These are phyloP conservation scores for Drosophila teissieri DNA, from an alignment of 1,140 invertebrate species.

Conservation along the genomic window DNA sequence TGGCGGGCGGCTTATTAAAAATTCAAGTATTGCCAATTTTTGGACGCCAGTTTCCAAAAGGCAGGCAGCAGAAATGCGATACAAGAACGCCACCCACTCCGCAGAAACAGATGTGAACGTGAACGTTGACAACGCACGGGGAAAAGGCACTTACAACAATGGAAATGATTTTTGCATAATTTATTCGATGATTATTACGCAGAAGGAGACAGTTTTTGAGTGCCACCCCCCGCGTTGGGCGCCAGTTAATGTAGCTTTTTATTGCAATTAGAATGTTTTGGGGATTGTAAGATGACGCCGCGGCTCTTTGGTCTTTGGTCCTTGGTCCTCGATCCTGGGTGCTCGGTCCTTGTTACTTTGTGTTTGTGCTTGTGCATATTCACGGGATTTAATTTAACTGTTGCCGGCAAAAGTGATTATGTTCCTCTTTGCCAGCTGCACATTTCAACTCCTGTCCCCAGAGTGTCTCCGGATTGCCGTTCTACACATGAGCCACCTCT, in stretches of 20 bases:
- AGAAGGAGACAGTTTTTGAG: constrained; percentile 52
- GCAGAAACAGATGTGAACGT: constrained; percentile 22
- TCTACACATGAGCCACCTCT: constrained; percentile 71
- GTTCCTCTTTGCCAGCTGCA: constrained; percentile 68
- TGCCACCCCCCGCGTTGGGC: constrained; percentile 24
- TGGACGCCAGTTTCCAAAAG: constrained; percentile 7
- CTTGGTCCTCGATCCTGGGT: background rate
- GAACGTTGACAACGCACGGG: constrained; percentile 22
- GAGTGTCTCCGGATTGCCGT: constrained; percentile 46
- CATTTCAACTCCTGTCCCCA: constrained; percentile 68
- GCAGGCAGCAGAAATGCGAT: constrained; percentile 61
- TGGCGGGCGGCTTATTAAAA: constrained; percentile 60
- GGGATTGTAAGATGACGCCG: constrained; percentile 32
- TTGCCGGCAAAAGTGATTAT: constrained; percentile 75
- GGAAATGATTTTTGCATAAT: constrained; percentile 81
- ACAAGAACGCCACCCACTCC: constrained; percentile 26
- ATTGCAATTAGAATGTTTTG: constrained; percentile 79
- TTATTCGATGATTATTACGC: constrained; percentile 82
- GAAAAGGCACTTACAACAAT: constrained; percentile 78
- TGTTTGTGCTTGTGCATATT: constrained; percentile 70
- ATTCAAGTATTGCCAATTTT: constrained; percentile 74
- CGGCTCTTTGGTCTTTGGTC: constrained; percentile 17
- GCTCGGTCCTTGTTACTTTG: background rate
- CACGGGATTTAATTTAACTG: constrained; percentile 72
- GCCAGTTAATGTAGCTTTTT: constrained; percentile 68